Evolutionary conservation across 2,113 vertebrate species (phyloP).

Genomic region (Chaetodon auriga): DNA sequence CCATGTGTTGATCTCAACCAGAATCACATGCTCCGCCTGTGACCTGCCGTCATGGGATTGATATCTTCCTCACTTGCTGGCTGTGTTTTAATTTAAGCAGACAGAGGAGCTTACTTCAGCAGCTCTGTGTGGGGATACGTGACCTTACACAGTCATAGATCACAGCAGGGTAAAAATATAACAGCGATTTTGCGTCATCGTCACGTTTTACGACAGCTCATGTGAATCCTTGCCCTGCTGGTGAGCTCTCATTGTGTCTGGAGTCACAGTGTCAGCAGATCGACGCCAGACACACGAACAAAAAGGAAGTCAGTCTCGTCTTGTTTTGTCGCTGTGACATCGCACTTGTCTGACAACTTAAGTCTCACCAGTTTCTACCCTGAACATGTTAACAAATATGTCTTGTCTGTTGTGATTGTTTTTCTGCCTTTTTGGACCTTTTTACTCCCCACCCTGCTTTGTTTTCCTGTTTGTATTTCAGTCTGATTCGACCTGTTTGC

Average conservation of each 20-base stretch:
- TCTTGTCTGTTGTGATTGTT: no score
- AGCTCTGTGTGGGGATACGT: constrained; percentile 13
- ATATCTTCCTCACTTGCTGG: constrained; percentile 36
- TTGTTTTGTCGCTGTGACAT: not conserved
- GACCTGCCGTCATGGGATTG: constrained; percentile 50
- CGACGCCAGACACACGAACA: constrained; percentile 14
- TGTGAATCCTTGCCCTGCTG: constrained; percentile 1
- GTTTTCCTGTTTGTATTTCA: no score
- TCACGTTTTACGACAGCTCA: constrained; percentile 34
- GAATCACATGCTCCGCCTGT: constrained; percentile 65
- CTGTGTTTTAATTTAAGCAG: constrained; percentile 14
- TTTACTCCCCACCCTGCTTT: no score
- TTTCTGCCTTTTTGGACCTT: not conserved
- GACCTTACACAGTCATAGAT: constrained; percentile 37
- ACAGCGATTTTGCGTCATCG: not conserved
- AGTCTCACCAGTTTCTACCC: not conserved
- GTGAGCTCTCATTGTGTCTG: constrained; percentile 10
- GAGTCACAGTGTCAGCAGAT: constrained; percentile 51
- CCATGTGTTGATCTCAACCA: not conserved
- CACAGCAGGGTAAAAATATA: constrained; percentile 24
- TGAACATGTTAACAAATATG: not conserved
- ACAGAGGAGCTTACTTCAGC: constrained; percentile 47
- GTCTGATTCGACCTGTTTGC: no score
- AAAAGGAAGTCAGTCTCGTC: constrained; percentile 22
- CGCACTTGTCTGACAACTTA: not conserved